Conservation (phyloP, 2,797 vertebrate genomes). For the Cuculus canorus region DNA sequence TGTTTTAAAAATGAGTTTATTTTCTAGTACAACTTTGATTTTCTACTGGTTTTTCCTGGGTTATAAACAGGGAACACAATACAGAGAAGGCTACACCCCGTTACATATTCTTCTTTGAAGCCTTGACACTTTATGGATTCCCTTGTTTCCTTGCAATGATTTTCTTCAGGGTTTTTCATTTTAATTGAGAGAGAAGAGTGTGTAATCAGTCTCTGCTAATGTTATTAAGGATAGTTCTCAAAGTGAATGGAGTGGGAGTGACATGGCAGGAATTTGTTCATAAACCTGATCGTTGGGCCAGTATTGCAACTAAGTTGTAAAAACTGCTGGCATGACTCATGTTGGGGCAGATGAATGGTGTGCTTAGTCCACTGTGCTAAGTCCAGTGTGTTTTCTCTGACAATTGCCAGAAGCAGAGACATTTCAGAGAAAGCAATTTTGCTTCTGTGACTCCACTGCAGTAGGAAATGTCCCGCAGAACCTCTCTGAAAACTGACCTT, state of each 20-base stretch:
- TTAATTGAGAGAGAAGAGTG: neutral
- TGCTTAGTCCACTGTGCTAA: neutral
- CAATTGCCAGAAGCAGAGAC: conserved; percentile 3
- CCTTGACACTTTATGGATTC: neutral
- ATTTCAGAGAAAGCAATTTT: neutral
- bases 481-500: neutral
- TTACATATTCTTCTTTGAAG: neutral
- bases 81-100: neutral
- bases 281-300: neutral
- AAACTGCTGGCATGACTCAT: neutral
- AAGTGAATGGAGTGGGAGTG: neutral
- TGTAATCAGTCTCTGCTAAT: neutral
- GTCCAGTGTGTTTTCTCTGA: neutral
- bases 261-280: neutral
- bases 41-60: neutral
- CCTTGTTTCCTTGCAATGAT: neutral
- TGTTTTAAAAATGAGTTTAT: conserved; percentile 6
- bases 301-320: neutral
- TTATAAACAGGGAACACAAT: neutral
- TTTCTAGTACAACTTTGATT: neutral
- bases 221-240: neutral
- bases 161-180: neutral
- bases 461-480: conserved; percentile 3
- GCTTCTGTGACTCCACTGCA: neutral
- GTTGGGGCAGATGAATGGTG: neutral